These are phyloP conservation scores for Xiphophorus couchianus DNA, from an alignment of 2,113 vertebrate species.

Conservation along the genomic window DNA sequence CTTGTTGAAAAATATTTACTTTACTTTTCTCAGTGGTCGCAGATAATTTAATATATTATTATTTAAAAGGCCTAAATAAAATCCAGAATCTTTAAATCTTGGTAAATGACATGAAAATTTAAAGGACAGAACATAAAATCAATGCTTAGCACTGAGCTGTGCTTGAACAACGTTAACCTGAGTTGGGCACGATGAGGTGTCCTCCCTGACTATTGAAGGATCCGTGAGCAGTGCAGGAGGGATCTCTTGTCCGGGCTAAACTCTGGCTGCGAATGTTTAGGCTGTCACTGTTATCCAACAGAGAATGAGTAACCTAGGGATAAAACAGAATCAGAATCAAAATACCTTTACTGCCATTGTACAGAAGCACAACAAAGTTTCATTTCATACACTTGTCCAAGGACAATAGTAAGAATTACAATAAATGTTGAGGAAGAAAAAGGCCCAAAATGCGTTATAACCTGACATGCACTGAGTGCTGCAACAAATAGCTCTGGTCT, in stretches of 20 bases:
- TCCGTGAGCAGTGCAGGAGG: slow-evolving; percentile 89
- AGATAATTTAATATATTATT: no score
- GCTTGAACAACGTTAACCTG: slow-evolving; percentile 78
- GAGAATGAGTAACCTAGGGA: slow-evolving; percentile 84
- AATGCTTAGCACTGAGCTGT: no score
- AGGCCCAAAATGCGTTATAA: neutral
- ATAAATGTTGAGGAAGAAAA: neutral
- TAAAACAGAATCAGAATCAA: neutral
- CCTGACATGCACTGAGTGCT: neutral
- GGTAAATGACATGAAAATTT: no score
- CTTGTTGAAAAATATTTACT: no score
- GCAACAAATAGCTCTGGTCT: neutral
- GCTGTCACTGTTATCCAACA: slow-evolving; percentile 89
- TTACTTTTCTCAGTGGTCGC: no score
- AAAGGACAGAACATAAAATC: no score
- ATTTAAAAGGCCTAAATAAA: no score
- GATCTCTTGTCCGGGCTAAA: slow-evolving; percentile 88
- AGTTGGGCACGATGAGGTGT: slow-evolving; percentile 93
- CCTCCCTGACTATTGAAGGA: slow-evolving; percentile 95
- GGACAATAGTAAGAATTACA: neutral
- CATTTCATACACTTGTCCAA: no score
- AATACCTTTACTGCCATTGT: no score
- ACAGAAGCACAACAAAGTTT: no score
- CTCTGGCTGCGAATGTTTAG: slow-evolving; percentile 90
- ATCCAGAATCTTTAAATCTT: no score